Evolutionary conservation across 2,113 vertebrate genomes (phyloP), one percentile per base, ranked within the genome.

Genomic region (Channa argus): DNA sequence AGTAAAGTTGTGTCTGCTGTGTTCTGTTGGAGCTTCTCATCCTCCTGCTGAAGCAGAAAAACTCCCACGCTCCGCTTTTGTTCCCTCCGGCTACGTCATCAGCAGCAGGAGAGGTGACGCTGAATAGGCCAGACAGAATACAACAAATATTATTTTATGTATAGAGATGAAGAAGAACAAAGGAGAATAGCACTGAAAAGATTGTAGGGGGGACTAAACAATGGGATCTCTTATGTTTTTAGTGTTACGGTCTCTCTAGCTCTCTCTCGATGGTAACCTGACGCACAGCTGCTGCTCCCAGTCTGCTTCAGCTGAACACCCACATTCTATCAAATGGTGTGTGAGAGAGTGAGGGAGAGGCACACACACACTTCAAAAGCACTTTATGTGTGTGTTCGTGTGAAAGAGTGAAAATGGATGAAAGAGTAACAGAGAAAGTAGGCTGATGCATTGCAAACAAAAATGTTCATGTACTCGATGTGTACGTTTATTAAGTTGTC

Each of bases 261-360:
- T 24, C 61, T 45, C 45, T 60, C 54, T 56, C 50, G 63, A 10
- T 49, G 62, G 64, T 74, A 80, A 86, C 84, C 79, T 75, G 64
- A 37, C 74, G 84, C 85, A 68, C 78, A 89, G 75, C 81, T 88
- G 88, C 87, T 86, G 79, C 84, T 80, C 84, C 87, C 86, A 77
- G 83, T 90, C 60, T 79, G 66, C 74, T 86, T 65, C 79, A 73
- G 77, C 53, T 83, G 45, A 66, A 85, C 88, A 86, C 88, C 70
- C 84, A 90, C 86, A 71, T 76, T 60, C 24, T 24, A 24, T 24
- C 24, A 24, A 24, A 24, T 24, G 24, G 24, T 24, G 24, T 24
- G 6, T 5, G 4, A 41, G 6, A 41, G 6, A 7, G 13, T 54
- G 46, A 63, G 50, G 33, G 61, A 64, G 56, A 24, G 46, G 45